Evolutionary conservation across 2,888 invertebrate species (phyloP).

Genomic region (Ctenicera cuprea): DNA sequence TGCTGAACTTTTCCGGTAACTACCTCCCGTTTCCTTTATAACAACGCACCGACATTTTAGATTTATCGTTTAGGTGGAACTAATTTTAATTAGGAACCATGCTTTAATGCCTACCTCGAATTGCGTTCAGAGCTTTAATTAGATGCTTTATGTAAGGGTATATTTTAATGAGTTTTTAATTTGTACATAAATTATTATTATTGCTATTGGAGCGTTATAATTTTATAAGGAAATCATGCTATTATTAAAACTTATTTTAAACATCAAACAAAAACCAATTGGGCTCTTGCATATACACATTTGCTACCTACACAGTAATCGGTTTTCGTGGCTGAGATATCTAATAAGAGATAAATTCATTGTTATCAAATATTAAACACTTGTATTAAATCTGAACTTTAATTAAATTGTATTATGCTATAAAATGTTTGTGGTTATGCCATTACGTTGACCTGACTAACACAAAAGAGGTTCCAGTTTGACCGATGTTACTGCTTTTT

Average conservation of each 20-base stretch:
- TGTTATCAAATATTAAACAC: too few species aligned
- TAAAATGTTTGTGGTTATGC: background rate
- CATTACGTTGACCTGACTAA: background rate
- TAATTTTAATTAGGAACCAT: constrained; percentile 14
- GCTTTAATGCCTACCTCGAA: background rate
- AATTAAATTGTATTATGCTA: background rate
- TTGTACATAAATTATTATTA: too few species aligned
- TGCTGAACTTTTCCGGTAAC: too few species aligned
- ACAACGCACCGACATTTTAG: background rate
- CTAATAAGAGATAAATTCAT: too few species aligned
- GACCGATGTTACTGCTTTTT: constrained; percentile 7
- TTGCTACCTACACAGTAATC: too few species aligned
- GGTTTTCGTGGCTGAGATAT: too few species aligned
- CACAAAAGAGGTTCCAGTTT: constrained; percentile 2
- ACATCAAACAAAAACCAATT: too few species aligned
- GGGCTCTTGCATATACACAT: too few species aligned
- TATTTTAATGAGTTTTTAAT: background rate
- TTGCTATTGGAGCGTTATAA: too few species aligned
- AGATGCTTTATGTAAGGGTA: constrained; percentile 3
- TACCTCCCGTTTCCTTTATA: background rate
- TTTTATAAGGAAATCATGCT: too few species aligned
- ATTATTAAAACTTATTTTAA: too few species aligned
- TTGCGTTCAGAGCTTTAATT: background rate
- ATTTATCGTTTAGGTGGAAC: background rate
- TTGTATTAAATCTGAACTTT: too few species aligned